phyloP scores from a whole-genome alignment of 2,888 invertebrate genomes.

The Erebia epiphron region DNA sequence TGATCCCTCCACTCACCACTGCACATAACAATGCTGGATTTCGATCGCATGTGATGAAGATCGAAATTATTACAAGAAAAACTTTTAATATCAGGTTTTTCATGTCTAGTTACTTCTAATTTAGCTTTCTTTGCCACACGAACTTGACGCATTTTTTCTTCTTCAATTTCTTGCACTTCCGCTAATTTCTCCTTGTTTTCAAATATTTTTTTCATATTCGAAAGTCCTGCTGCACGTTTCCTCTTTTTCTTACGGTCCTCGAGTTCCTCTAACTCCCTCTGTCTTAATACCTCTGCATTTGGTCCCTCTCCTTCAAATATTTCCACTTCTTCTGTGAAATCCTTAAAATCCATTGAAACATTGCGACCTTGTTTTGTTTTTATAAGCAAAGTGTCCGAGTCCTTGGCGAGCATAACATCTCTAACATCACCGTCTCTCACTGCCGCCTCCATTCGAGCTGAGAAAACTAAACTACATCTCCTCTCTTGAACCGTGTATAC shows the following conservation, averaged over 20 bases:
- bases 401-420: conserved; percentile 89
- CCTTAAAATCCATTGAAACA: conserved; percentile 87
- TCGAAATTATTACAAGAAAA: conserved; percentile 77
- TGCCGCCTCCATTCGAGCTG: conserved; percentile 88
- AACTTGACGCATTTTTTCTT: conserved; percentile 73
- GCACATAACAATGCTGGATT: conserved; percentile 76
- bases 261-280: conserved; percentile 82
- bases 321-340: conserved; percentile 82
- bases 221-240: conserved; percentile 85
- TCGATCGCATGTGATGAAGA: conserved; percentile 76
- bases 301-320: conserved; percentile 89
- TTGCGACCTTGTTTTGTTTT: conserved; percentile 88
- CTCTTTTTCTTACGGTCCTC: conserved; percentile 82
- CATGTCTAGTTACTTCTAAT: conserved; percentile 67
- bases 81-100: conserved; percentile 75
- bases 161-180: conserved; percentile 84
- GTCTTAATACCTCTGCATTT: conserved; percentile 84
- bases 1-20: conserved; percentile 84
- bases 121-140: conserved; percentile 71
- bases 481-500: conserved; percentile 90
- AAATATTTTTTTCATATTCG: conserved; percentile 87
- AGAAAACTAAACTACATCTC: conserved; percentile 88
- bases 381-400: conserved; percentile 88
- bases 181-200: conserved; percentile 89
- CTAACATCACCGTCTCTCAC: conserved; percentile 90